phyloP scores from a whole-genome alignment of 2,113 vertebrate species.

The Coregonus clupeaformis region DNA sequence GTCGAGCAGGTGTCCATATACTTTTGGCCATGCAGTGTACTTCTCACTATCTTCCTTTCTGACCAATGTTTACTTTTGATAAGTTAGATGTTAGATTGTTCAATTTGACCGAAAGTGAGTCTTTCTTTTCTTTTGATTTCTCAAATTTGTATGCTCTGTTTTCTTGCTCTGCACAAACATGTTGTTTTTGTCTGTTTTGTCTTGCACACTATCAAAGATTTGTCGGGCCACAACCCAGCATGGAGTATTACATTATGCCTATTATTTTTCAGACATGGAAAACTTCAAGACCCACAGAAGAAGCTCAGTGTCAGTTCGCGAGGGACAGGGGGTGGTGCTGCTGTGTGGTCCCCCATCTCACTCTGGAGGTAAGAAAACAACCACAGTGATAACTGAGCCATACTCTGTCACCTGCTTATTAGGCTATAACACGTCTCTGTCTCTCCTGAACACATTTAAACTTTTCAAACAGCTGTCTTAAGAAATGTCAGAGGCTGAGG shows the following conservation, averaged over 20 bases:
- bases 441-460: not conserved
- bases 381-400: not conserved
- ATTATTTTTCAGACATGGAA: constrained; percentile 85
- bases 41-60: not conserved
- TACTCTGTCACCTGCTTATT: not conserved
- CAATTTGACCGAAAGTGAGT: not conserved
- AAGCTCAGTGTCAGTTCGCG: constrained; percentile 89
- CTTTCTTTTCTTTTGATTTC: not conserved
- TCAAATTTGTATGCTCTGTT: not conserved
- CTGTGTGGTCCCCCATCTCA: constrained; percentile 92
- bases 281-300: constrained; percentile 90
- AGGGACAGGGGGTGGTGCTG: constrained; percentile 95
- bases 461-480: not conserved
- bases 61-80: not conserved
- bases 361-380: constrained; percentile 81
- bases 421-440: not conserved
- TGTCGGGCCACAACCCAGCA: not conserved
- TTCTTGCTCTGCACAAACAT: not conserved
- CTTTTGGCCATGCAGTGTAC: too few relatives aligned
- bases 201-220: not conserved
- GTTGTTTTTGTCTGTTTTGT: not conserved
- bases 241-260: constrained; percentile 8
- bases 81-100: not conserved
- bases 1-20: too few relatives aligned
- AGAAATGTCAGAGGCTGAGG: not conserved